Conservation (phyloP, 2,797 vertebrate species). For the Todus mexicanus region DNA sequence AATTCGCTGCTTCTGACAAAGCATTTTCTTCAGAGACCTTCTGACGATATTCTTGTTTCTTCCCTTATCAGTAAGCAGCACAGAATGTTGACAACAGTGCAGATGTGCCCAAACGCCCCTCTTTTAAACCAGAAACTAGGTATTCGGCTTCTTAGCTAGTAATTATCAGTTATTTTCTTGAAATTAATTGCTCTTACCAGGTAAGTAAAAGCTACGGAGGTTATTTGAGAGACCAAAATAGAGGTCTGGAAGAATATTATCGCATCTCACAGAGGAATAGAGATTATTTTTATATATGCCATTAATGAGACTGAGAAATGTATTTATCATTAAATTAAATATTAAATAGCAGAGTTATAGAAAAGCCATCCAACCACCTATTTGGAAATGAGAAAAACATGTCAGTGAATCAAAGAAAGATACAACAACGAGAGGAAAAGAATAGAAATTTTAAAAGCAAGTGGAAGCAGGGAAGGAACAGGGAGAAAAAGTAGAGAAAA, state of each 20-base stretch:
- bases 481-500: background rate
- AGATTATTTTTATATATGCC: background rate
- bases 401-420: background rate
- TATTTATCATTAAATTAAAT: background rate
- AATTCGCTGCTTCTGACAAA: constrained; percentile 1
- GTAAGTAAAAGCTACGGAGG: background rate
- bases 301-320: background rate
- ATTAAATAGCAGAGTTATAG: background rate
- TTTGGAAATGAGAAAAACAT: background rate
- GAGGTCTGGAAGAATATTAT: background rate
- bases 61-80: background rate
- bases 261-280: background rate
- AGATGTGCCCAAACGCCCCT: background rate
- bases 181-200: background rate
- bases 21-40: background rate
- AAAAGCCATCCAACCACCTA: background rate
- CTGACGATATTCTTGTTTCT: background rate
- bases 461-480: background rate
- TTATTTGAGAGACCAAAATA: background rate
- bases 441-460: background rate
- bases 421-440: background rate
- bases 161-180: background rate
- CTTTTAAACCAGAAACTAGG: background rate
- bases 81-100: background rate
- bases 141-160: background rate